phyloP scores from a whole-genome alignment of 2,888 invertebrate species.

The Thymelicus sylvestris region DNA sequence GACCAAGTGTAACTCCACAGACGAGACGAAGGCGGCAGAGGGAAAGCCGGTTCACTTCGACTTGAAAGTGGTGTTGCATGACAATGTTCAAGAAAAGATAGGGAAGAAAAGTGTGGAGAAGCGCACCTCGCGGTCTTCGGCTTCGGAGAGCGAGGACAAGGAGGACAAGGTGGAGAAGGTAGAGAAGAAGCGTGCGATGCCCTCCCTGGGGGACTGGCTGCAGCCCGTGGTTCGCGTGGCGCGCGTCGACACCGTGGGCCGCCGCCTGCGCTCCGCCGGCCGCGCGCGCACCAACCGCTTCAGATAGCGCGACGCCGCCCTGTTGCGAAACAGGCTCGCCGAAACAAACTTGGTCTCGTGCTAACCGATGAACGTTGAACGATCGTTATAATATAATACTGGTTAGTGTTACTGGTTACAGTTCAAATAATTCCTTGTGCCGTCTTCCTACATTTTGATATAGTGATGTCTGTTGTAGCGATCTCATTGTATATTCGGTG shows the following conservation, averaged over 20 bases:
- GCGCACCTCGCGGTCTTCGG: slow-evolving; percentile 51
- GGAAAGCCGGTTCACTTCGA: slow-evolving; percentile 55
- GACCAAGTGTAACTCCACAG: slow-evolving; percentile 45
- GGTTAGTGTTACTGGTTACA: slow-evolving; percentile 34
- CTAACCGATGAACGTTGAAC: slow-evolving; percentile 6
- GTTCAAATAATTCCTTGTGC: slow-evolving; percentile 37
- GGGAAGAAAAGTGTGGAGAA: slow-evolving; percentile 49
- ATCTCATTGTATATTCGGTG: slow-evolving; percentile 32
- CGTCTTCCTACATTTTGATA: slow-evolving; percentile 35
- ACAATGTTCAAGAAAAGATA: slow-evolving; percentile 44
- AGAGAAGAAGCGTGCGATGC: slow-evolving; percentile 61
- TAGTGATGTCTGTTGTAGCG: slow-evolving; percentile 23
- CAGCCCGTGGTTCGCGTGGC: slow-evolving; percentile 88
- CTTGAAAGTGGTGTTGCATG: slow-evolving; percentile 56
- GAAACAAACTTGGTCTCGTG: slow-evolving; percentile 5
- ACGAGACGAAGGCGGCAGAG: slow-evolving; percentile 35
- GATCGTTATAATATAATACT: neutral
- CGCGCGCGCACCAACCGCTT: slow-evolving; percentile 49
- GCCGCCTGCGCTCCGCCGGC: slow-evolving; percentile 67
- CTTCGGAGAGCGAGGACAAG: slow-evolving; percentile 61
- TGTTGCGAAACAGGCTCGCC: slow-evolving; percentile 30
- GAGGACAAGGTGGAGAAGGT: slow-evolving; percentile 55
- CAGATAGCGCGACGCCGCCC: slow-evolving; percentile 59
- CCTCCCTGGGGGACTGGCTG: slow-evolving; percentile 72
- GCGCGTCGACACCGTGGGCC: slow-evolving; percentile 81